Evolutionary conservation across 2,888 invertebrate species (phyloP), one percentile per base, ranked within the genome.

Genomic region (Cremastinae sp.): DNA sequence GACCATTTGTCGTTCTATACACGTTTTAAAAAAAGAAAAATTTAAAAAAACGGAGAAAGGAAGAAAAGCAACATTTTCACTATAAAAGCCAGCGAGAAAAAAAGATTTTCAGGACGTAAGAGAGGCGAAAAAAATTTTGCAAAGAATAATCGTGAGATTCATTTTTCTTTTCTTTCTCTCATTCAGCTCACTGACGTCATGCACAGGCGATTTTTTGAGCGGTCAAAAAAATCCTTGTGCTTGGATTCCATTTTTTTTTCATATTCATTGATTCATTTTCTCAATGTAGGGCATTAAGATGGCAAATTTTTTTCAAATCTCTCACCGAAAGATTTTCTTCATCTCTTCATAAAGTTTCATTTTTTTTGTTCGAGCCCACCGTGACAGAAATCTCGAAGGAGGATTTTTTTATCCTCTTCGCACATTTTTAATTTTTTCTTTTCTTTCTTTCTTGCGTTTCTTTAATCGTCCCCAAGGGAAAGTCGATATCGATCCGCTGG

Each of bases 401-500:
- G 37, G 7, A 64, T 8, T 37, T 58, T 56, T 28, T 71, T 58
- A 28, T 74, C 68, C 51, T 37, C 39, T 37, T 62, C n/a, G 14
- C 28, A 28, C 28, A 28, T 35, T 1, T 45, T 12, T 16, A n/a
- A 2, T 59, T 22, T 68, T 22, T 2, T 62, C 47, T 20, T 14
- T 65, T 45, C n/a, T 28, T 56, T 41, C 56, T 49, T 51, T 66
- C 61, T 74, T 78, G 75, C 69, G 75, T 70, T 72, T 79, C 41
- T 77, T 81, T 75, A 58, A 74, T 68, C 56, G 74, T 78, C 41
- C 51, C 58, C 59, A 58, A 66, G 70, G 72, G 20, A 61, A 65
- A 80, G 79, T 80, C 73, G 75, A 80, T 73, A 78, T 83, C 81
- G 81, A 81, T 83, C 82, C 81, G 83, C 81, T 82, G 82, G 82